Evolutionary conservation across 2,888 invertebrate genomes (phyloP), one percentile per base, ranked within the genome.

Genomic region (Drosophila longiperda): DNA sequence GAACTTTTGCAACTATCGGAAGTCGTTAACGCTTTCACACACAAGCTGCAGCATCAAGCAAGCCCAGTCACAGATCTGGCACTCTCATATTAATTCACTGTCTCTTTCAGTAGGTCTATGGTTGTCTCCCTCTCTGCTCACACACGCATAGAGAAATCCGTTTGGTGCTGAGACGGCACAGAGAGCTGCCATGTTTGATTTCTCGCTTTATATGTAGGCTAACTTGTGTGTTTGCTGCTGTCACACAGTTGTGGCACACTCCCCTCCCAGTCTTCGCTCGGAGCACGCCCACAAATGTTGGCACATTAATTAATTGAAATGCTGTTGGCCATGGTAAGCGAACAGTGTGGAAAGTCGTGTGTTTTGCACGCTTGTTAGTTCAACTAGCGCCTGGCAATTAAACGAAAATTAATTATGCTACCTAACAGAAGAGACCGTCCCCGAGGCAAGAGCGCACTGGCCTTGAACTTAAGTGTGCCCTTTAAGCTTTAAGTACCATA

Each of bases 221-320:
- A 82, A 84, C 82, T 89, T 23, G 45, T 82, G 75, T 80, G 87
- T 84, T 87, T 78, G 75, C 57, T 52, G 82, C 82, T 87, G 87
- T 89, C 89, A 83, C 70, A 83, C 75, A 70, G 65, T 49, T 75
- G 66, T 26, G 59, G 50, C 50, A 15, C 36, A 29, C 26, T 11
- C 45, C 32, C 20, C 40, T 8, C 40, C 60, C 33, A 45, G 45
- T 12, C 45, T 7, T 20, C 42, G 12, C 20, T 12, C 20, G 26
- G 9, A 64, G 34, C 34, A 79, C 70, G 75, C 80, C 78, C 82
- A 82, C 87, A 73, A 86, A 89, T 87, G 89, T 89, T 89, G 87
- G 89, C 78, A 87, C 88, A 86, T 86, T 86, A 89, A 86, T 86
- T 86, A 86, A 86, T 86, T 89, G 87, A 89, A 86, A 86, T 80